These are phyloP conservation scores for Drepanosiphum platanoidis DNA, from an alignment of 2,888 invertebrate genomes.

Conservation along the genomic window DNA sequence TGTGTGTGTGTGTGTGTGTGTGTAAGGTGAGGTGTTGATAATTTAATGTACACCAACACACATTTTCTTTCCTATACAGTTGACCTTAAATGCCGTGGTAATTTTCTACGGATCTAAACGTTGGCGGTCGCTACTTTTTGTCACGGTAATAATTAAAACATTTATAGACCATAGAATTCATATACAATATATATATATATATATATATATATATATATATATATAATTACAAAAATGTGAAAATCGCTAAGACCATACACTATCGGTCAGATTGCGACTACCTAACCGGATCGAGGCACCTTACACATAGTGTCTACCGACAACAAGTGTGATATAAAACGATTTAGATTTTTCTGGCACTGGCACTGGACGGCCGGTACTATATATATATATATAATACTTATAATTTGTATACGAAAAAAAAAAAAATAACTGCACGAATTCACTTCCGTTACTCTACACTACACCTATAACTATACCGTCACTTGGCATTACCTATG, in stretches of 20 bases:
- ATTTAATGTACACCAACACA: slow-evolving; percentile 28
- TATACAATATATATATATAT: too few relatives aligned
- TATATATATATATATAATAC: too few relatives aligned
- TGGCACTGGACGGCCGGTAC: too few relatives aligned
- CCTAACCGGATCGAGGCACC: too few relatives aligned
- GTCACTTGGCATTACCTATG: not conserved
- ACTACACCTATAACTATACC: not conserved
- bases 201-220: not conserved
- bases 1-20: too few relatives aligned
- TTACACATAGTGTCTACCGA: too few relatives aligned
- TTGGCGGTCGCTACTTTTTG: slow-evolving; percentile 16
- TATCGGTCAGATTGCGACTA: too few relatives aligned
- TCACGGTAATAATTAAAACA: slow-evolving; percentile 22
- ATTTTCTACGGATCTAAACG: slow-evolving; percentile 36
- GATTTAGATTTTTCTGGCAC: too few relatives aligned
- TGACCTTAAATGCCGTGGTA: slow-evolving; percentile 2
- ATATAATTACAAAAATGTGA: not conserved
- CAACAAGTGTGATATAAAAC: too few relatives aligned
- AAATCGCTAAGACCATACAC: not conserved
- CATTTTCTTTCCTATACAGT: not conserved
- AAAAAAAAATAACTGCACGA: not conserved
- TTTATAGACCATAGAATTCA: not conserved
- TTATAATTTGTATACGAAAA: too few relatives aligned
- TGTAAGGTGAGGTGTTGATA: slow-evolving; percentile 10
- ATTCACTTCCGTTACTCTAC: slow-evolving; percentile 35